Percentiles rank a stretch among this genome's conserved stretches.
Conservation (phyloP, 2,888 invertebrate species). For the Melanargia galathea region DNA sequence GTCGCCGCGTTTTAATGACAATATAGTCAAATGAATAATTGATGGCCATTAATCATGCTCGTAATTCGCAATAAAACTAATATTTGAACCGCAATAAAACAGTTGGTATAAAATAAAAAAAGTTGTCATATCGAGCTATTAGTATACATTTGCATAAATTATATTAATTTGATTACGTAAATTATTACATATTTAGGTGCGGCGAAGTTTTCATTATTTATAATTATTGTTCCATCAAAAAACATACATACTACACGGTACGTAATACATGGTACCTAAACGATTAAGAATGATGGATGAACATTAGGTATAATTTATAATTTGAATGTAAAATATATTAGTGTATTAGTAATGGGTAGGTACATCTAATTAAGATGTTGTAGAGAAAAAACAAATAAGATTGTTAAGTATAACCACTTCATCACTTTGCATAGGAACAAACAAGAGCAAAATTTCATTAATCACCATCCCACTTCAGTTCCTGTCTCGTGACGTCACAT, state of each 20-base stretch:
- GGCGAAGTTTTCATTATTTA: conserved; percentile 30
- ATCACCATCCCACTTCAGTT: conserved; percentile 31
- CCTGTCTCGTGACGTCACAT: conserved; percentile 45
- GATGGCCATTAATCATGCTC: conserved; percentile 51
- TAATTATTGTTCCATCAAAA: neutral
- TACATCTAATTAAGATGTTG: neutral
- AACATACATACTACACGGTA: too few relatives aligned
- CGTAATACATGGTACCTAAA: neutral
- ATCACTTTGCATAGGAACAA: conserved; percentile 13
- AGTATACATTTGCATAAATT: conserved; percentile 49
- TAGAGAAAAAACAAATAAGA: neutral
- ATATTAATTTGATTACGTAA: conserved; percentile 50
- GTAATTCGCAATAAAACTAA: conserved; percentile 48
- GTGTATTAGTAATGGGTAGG: too few relatives aligned
- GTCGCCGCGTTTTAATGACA: conserved; percentile 34
- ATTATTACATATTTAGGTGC: conserved; percentile 38
- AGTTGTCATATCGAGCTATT: conserved; percentile 49
- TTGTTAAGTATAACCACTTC: neutral
- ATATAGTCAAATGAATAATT: conserved; percentile 52
- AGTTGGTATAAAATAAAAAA: conserved; percentile 50
- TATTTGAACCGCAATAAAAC: conserved; percentile 49
- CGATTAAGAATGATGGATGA: neutral
- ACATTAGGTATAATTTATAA: too few relatives aligned
- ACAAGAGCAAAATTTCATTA: conserved; percentile 30
- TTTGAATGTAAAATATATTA: too few relatives aligned